Conservation (phyloP, 2,888 invertebrate species). For the Cataglyphis rosenhaueri region DNA sequence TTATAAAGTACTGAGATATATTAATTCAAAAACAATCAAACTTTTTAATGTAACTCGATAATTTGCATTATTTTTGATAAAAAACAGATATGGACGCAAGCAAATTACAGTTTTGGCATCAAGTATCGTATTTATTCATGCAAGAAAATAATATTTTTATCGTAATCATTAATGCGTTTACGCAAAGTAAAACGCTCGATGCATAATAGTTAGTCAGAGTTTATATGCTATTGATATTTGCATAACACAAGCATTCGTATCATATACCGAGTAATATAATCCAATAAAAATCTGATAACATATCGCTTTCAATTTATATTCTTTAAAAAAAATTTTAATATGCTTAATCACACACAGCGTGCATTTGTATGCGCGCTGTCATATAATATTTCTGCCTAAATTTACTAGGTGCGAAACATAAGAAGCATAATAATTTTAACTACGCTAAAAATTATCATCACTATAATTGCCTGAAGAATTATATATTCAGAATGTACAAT, state of each 20-base stretch:
- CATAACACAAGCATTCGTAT: conserved; percentile 14
- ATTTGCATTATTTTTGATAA: conserved; percentile 38
- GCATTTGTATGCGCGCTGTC: not conserved
- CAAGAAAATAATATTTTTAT: conserved; percentile 34
- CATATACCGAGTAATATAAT: not conserved
- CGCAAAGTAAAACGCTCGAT: conserved; percentile 26
- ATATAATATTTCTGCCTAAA: not conserved
- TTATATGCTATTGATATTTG: conserved; percentile 6
- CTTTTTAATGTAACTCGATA: conserved; percentile 3
- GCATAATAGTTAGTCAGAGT: conserved; percentile 13
- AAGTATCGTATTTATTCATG: conserved; percentile 17
- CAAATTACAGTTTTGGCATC: conserved; percentile 33
- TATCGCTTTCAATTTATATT: conserved; percentile 26
- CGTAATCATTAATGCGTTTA: conserved; percentile 38
- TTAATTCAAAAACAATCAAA: not conserved
- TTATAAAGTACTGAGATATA: not conserved
- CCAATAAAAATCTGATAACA: conserved; percentile 7
- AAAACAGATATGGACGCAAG: conserved; percentile 12
- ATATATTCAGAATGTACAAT: not conserved
- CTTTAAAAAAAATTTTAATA: no score
- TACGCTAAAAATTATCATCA: not conserved
- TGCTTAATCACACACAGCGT: not conserved
- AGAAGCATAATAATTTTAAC: conserved; percentile 6
- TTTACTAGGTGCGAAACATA: not conserved
- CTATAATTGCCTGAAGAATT: not conserved